Percentiles rank a stretch among this genome's conserved stretches.
Evolutionary conservation across 1,140 invertebrate species (phyloP).

Genomic region (Protaetia brevitarsis): DNA sequence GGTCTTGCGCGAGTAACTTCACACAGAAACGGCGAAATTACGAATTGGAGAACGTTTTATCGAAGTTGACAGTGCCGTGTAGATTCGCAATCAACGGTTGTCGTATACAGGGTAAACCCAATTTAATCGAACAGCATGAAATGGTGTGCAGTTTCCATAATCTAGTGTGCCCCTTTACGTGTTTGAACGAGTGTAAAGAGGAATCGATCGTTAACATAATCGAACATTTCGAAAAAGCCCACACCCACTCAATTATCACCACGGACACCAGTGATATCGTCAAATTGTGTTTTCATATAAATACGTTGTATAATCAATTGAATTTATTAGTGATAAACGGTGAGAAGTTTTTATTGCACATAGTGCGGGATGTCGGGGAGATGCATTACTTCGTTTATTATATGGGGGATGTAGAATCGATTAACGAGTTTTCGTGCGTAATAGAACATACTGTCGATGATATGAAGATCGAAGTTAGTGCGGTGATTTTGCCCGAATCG

Average conservation of each 20-base stretch:
- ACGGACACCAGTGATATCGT: not conserved
- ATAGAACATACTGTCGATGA: not conserved
- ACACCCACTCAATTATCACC: not conserved
- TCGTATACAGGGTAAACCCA: too few relatives aligned
- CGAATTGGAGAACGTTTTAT: too few relatives aligned
- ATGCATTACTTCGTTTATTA: conserved; percentile 17
- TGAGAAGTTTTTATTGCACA: conserved; percentile 23
- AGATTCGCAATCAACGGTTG: too few relatives aligned
- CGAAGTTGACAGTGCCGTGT: too few relatives aligned
- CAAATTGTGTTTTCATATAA: not conserved
- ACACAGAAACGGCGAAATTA: not conserved
- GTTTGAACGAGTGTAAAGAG: too few relatives aligned
- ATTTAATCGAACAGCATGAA: too few relatives aligned
- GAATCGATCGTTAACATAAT: not conserved
- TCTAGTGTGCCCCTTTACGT: too few relatives aligned
- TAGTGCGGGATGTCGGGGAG: not conserved
- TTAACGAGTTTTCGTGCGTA: not conserved
- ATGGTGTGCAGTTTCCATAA: too few relatives aligned
- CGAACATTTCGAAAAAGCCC: not conserved
- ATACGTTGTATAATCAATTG: not conserved
- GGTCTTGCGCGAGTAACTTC: not conserved
- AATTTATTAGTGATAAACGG: conserved; percentile 1
- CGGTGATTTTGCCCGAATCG: not conserved
- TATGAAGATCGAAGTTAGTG: not conserved
- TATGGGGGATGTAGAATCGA: not conserved